phyloP scores from a whole-genome alignment of 2,113 vertebrate species.

The Rhineura floridana region DNA sequence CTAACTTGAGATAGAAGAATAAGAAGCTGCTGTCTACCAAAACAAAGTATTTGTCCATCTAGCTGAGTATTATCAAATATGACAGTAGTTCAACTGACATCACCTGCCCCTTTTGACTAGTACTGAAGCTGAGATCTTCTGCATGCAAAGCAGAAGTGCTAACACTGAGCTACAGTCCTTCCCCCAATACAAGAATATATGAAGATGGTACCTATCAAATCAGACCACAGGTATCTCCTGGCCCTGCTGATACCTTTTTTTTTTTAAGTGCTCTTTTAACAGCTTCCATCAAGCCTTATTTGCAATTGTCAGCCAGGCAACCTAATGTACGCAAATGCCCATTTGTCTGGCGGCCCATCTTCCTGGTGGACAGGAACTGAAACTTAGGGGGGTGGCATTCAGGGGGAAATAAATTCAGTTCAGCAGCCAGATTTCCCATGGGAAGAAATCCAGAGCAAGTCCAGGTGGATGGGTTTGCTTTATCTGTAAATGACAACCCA shows the following conservation, averaged over 20 bases:
- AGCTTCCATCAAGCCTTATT: neutral
- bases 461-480: constrained; percentile 34
- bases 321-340: neutral
- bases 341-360: neutral
- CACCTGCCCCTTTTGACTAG: neutral
- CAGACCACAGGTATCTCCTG: neutral
- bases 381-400: constrained; percentile 8
- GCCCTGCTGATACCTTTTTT: too few species aligned
- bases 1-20: neutral
- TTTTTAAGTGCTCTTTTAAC: neutral
- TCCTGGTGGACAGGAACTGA: neutral
- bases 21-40: neutral
- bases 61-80: neutral
- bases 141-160: neutral
- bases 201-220: neutral
- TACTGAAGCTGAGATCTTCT: neutral
- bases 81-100: too few species aligned
- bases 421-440: constrained; percentile 7
- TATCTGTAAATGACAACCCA: constrained; percentile 47
- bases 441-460: constrained; percentile 33
- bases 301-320: neutral
- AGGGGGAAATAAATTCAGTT: constrained; percentile 1
- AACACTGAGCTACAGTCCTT: neutral
- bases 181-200: neutral
- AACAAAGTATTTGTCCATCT: neutral